Base-by-base conservation (phyloP, 2,113 vertebrate species). In the Passerina amoena region DNA sequence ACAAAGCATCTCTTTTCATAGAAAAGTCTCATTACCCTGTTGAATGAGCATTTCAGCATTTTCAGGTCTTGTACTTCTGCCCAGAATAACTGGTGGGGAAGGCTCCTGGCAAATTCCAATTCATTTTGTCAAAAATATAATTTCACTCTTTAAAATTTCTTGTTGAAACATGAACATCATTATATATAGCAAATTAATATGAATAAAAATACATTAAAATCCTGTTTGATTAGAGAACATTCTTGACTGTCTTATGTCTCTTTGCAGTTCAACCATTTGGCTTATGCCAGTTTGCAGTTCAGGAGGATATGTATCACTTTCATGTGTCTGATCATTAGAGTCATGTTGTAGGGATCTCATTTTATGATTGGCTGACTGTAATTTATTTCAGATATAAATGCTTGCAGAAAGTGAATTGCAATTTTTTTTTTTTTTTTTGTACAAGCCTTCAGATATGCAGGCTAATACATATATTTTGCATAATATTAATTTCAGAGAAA, bases 401-500 rank as follows among this genome's bases (percentile, higher is more conserved):
- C 19, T 77, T 72, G 10, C 16, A 77, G 42, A 77, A 83, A 90
- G 3, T 57, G 13, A 21, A 35, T 68, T 82, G 47, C 12, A 22
- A 9, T 57, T 4, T 38, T 19, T n/a, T n/a, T n/a, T 53, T 45
- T 80, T 75, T 53, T 45, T 80, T 75, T n/a, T 3, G 0, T 37
- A 47, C 12, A 50, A 61, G 19, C 21, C 51, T 86, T 92, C 51
- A 88, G 33, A 72, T 80, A 27, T 50, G 23, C 19, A 92, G 19
- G 33, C 24, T 75, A 48, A 79, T 47, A 28, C 4, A 12, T 53
- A 31, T 27, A 76, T 71, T 91, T 71, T 63, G 9, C 24, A 76
- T 22, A 82, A 87, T 94, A 92, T 64, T 92, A 28, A 83, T 84
- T 86, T 73, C 53, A 63, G n/a, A 63, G 76, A 78, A 96, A 73